Evolutionary conservation across 2,888 invertebrate genomes (phyloP).

Genomic region (Chironomus riparius): DNA sequence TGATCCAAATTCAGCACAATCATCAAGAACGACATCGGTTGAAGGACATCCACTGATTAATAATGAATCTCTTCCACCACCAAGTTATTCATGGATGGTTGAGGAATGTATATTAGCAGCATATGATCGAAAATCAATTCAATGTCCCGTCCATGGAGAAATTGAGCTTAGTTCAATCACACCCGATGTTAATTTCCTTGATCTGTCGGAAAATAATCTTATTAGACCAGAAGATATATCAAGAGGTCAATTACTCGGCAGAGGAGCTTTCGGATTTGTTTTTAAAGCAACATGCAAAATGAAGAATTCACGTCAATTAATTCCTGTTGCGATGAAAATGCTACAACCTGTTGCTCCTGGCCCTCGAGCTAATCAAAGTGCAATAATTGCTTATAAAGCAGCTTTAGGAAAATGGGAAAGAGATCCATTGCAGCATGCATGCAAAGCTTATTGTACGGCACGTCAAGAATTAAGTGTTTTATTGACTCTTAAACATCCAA

Average conservation of each 20-base stretch:
- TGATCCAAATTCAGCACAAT: constrained; percentile 68
- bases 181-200: constrained; percentile 86
- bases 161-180: constrained; percentile 71
- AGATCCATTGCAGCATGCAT: constrained; percentile 84
- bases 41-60: constrained; percentile 57
- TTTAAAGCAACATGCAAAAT: constrained; percentile 68
- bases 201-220: constrained; percentile 71
- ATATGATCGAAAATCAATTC: constrained; percentile 59
- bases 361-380: constrained; percentile 41
- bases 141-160: constrained; percentile 73
- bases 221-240: constrained; percentile 76
- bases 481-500: constrained; percentile 72
- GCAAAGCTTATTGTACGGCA: constrained; percentile 93
- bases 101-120: constrained; percentile 92
- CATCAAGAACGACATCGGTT: constrained; percentile 73
- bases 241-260: constrained; percentile 67
- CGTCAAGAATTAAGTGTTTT: constrained; percentile 89
- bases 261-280: constrained; percentile 98
- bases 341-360: constrained; percentile 87
- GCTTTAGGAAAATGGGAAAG: constrained; percentile 86
- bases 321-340: constrained; percentile 88
- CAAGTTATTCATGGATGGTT: constrained; percentile 76
- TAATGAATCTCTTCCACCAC: constrained; percentile 40
- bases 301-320: constrained; percentile 47
- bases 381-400: constrained; percentile 47